These are phyloP conservation scores for Lampropteryx suffumata DNA, from an alignment of 2,888 invertebrate species.

Conservation along the genomic window DNA sequence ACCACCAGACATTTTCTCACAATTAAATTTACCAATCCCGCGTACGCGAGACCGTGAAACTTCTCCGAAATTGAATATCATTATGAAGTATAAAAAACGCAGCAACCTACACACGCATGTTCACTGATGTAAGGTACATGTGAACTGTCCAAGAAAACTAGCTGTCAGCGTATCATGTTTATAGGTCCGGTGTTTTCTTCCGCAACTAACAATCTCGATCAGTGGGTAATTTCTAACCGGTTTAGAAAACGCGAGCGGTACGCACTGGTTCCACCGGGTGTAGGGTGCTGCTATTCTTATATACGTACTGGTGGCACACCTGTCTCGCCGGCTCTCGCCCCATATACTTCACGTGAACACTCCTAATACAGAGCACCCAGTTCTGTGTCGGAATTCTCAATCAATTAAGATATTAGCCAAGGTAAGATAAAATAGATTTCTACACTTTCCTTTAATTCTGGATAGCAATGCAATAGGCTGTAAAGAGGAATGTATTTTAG, in stretches of 20 bases:
- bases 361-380: slow-evolving; percentile 45
- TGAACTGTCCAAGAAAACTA: slow-evolving; percentile 59
- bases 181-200: slow-evolving; percentile 77
- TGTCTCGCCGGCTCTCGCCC: slow-evolving; percentile 60
- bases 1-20: slow-evolving; percentile 40
- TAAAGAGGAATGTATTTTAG: background rate
- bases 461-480: background rate
- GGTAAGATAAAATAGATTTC: slow-evolving; percentile 21
- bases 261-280: slow-evolving; percentile 36
- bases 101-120: background rate
- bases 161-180: slow-evolving; percentile 59
- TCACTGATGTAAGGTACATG: slow-evolving; percentile 11
- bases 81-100: slow-evolving; percentile 2
- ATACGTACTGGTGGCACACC: slow-evolving; percentile 38
- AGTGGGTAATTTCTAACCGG: slow-evolving; percentile 82
- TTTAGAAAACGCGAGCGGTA: slow-evolving; percentile 76
- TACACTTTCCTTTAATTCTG: slow-evolving; percentile 14
- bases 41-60: slow-evolving; percentile 17
- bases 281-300: slow-evolving; percentile 52
- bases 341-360: slow-evolving; percentile 50
- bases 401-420: slow-evolving; percentile 31
- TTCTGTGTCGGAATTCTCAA: slow-evolving; percentile 30
- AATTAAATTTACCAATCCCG: slow-evolving; percentile 35
- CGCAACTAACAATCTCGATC: slow-evolving; percentile 78
- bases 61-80: slow-evolving; percentile 13